phyloP scores from a whole-genome alignment of 2,888 invertebrate species.

The Conistra vaccinii region DNA sequence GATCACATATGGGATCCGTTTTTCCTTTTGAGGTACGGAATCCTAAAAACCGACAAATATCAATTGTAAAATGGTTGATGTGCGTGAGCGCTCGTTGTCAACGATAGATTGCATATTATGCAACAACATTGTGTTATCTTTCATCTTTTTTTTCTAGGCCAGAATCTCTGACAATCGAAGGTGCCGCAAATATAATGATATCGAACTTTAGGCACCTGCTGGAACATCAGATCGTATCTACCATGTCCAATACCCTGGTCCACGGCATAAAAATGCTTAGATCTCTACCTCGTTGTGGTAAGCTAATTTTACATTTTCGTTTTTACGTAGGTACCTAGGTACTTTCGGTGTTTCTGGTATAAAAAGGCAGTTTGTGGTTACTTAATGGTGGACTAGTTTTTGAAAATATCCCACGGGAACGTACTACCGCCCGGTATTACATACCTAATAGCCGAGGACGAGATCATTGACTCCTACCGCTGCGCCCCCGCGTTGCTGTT shows the following conservation, averaged over 20 bases:
- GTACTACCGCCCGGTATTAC: too few species aligned
- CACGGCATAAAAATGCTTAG: conserved; percentile 74
- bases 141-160: conserved; percentile 71
- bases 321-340: too few species aligned
- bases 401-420: too few species aligned
- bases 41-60: neutral
- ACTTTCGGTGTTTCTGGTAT: neutral
- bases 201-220: conserved; percentile 80
- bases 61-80: neutral
- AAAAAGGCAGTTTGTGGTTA: neutral
- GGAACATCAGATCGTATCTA: conserved; percentile 77
- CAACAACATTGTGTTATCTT: neutral
- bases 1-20: too few species aligned
- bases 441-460: too few species aligned
- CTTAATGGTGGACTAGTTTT: too few species aligned
- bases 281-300: conserved; percentile 78
- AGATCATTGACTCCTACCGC: too few species aligned
- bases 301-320: conserved; percentile 43
- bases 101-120: too few species aligned
- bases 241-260: conserved; percentile 77
- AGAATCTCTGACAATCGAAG: conserved; percentile 80
- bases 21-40: too few species aligned
- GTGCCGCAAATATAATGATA: conserved; percentile 77
- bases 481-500: too few species aligned
- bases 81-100: neutral